Evolutionary conservation across 1,140 invertebrate genomes (phyloP).

Genomic region (Zaprionus davidi): DNA sequence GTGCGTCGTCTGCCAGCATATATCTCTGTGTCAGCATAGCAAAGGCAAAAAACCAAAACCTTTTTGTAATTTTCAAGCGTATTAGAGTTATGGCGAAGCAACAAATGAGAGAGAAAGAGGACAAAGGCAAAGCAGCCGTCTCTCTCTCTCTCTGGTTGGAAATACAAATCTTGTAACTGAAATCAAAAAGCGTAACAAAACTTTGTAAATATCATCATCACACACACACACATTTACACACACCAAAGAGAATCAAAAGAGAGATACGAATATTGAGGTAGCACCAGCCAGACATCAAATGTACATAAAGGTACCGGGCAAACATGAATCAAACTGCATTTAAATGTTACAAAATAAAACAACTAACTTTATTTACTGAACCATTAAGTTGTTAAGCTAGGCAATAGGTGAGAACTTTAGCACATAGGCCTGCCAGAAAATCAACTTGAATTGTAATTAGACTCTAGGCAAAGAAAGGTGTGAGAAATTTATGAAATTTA

Average conservation of each 20-base stretch:
- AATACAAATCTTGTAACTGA: slow-evolving; percentile 70
- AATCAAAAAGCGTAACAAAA: slow-evolving; percentile 60
- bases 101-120: neutral
- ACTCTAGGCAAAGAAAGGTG: slow-evolving; percentile 47
- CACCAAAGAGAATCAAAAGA: slow-evolving; percentile 33
- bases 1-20: slow-evolving; percentile 11
- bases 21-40: slow-evolving; percentile 14
- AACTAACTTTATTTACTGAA: slow-evolving; percentile 70
- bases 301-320: slow-evolving; percentile 68
- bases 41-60: slow-evolving; percentile 4
- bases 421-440: slow-evolving; percentile 9
- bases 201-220: slow-evolving; percentile 60
- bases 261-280: slow-evolving; percentile 17
- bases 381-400: slow-evolving; percentile 54
- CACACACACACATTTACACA: slow-evolving; percentile 17
- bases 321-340: slow-evolving; percentile 78
- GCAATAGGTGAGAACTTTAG: slow-evolving; percentile 35
- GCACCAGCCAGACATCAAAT: slow-evolving; percentile 59
- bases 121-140: too few relatives aligned
- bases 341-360: slow-evolving; percentile 59
- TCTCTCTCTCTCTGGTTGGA: slow-evolving; percentile 23
- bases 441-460: slow-evolving; percentile 58
- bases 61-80: slow-evolving; percentile 53
- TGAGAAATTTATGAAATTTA: slow-evolving; percentile 8
- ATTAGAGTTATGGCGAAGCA: slow-evolving; percentile 41